These are phyloP conservation scores for Psephotus haematonotus DNA, from an alignment of 2,113 vertebrate genomes.

Conservation along the genomic window DNA sequence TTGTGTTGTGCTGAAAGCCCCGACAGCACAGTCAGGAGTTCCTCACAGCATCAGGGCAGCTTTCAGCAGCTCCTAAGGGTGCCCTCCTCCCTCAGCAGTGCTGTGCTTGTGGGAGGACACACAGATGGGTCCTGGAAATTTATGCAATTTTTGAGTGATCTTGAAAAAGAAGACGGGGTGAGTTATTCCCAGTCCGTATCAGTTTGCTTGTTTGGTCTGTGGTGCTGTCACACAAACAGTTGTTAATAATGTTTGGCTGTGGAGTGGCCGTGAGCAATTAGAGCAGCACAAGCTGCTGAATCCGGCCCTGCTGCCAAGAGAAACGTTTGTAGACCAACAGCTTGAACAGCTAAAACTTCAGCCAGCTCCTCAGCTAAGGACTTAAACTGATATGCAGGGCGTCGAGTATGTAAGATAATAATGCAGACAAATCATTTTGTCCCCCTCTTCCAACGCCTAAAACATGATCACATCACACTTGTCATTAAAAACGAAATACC, in stretches of 20 bases:
- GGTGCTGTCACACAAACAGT: not conserved
- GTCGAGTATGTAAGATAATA: not conserved
- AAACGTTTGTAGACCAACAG: not conserved
- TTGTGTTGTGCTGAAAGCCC: not conserved
- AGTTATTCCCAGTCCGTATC: not conserved
- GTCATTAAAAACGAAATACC: not conserved
- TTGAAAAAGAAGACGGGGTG: too few relatives aligned
- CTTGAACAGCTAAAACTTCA: not conserved
- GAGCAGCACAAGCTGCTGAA: not conserved
- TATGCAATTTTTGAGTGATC: not conserved
- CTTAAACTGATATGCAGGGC: not conserved
- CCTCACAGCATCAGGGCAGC: not conserved
- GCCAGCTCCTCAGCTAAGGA: not conserved
- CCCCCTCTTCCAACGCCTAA: fast-evolving
- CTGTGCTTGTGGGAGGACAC: not conserved
- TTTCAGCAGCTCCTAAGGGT: not conserved
- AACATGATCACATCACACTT: not conserved
- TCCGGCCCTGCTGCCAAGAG: not conserved
- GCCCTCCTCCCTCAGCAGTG: not conserved
- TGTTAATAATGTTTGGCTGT: not conserved
- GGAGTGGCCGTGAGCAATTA: not conserved
- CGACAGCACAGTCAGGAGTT: not conserved
- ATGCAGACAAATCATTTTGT: not conserved
- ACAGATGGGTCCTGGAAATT: not conserved
- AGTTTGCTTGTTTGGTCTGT: not conserved